Percentiles rank a stretch among this genome's conserved stretches.
phyloP scores from a whole-genome alignment of 2,113 vertebrate genomes.

The Pelecanus crispus region DNA sequence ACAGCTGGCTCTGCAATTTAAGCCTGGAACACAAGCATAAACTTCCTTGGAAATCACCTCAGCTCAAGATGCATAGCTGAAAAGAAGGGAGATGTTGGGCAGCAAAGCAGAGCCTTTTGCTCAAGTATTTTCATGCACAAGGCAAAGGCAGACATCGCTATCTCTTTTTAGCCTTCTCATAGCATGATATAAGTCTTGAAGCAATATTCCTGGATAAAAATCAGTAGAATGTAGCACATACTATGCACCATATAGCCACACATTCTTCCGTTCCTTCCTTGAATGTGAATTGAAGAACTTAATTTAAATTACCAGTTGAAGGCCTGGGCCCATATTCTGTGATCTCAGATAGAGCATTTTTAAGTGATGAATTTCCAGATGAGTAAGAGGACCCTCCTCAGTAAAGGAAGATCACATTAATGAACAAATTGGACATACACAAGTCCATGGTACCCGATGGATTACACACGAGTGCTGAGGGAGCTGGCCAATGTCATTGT shows the following conservation, averaged over 20 bases:
- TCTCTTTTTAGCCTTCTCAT: neutral
- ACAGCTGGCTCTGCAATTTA: neutral
- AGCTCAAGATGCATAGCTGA: neutral
- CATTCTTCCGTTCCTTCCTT: neutral
- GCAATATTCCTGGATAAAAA: neutral
- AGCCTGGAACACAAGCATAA: neutral
- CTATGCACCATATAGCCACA: neutral
- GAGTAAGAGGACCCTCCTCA: neutral
- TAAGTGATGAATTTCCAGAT: neutral
- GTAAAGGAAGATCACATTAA: neutral
- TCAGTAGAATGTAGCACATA: neutral
- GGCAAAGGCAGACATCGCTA: neutral
- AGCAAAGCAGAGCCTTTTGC: neutral
- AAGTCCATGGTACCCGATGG: neutral
- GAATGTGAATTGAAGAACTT: neutral
- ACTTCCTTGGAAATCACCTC: neutral
- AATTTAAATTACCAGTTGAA: neutral
- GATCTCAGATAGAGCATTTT: neutral
- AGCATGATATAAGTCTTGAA: neutral
- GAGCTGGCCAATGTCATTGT: neutral
- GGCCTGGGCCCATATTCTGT: neutral
- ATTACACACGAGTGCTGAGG: neutral
- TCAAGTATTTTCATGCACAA: neutral
- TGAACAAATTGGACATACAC: neutral
- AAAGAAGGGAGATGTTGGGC: neutral